Percentiles rank a stretch among this genome's conserved stretches.
Conservation (phyloP, 2,888 invertebrate species). For the Amaurobius ferox region DNA sequence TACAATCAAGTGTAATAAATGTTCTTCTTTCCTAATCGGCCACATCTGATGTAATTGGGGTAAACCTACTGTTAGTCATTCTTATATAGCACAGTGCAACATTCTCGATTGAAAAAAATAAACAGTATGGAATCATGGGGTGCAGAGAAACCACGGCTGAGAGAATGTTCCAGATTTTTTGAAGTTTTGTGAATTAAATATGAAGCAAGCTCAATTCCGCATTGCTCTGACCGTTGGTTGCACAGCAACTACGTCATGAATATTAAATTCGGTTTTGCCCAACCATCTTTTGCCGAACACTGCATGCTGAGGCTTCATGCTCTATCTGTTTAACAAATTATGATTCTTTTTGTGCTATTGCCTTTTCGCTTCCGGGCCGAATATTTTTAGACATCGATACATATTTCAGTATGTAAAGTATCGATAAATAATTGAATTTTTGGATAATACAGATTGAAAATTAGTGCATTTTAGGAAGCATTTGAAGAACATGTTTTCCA, state of each 20-base stretch:
- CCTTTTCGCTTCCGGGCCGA: constrained; percentile 37
- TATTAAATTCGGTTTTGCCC: constrained; percentile 27
- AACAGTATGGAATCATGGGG: no score
- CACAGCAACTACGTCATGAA: constrained; percentile 22
- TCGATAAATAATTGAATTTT: neutral
- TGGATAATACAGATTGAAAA: no score
- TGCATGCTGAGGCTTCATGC: constrained; percentile 40
- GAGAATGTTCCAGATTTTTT: constrained; percentile 26
- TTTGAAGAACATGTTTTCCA: no score
- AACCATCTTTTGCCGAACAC: constrained; percentile 21
- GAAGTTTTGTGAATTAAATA: constrained; percentile 45
- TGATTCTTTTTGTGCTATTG: constrained; percentile 3
- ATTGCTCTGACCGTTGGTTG: constrained; percentile 21
- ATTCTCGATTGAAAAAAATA: neutral
- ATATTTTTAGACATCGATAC: neutral
- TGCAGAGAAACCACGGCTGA: constrained; percentile 19
- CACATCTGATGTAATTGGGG: neutral
- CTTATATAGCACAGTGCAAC: no score
- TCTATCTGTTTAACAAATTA: constrained; percentile 44
- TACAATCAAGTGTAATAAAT: neutral
- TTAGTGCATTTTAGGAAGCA: no score
- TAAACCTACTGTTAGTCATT: no score
- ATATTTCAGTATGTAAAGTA: no score
- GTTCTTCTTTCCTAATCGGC: neutral
- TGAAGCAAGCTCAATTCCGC: constrained; percentile 28